Conservation (phyloP, 1,140 invertebrate species). For the Drosophila hydei region DNA sequence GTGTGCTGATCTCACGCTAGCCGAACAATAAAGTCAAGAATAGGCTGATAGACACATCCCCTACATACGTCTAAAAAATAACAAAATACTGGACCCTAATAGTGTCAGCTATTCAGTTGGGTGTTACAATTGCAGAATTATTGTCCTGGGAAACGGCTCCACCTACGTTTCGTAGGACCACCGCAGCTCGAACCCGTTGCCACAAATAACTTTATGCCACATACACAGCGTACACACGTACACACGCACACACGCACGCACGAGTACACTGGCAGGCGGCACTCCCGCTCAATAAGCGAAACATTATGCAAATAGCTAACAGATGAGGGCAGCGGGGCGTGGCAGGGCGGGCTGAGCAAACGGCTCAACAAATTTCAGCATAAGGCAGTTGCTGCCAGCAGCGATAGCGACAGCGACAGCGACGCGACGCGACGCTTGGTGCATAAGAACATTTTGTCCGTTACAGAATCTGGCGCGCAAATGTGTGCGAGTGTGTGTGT, state of each 20-base stretch:
- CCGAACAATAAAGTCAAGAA: constrained; percentile 74
- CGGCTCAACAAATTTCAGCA: constrained; percentile 49
- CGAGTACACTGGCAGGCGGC: neutral
- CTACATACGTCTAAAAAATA: constrained; percentile 16
- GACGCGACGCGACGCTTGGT: constrained; percentile 43
- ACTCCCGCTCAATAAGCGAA: constrained; percentile 48
- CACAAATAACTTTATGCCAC: constrained; percentile 4
- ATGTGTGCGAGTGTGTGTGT: constrained; percentile 30
- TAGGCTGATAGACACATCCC: constrained; percentile 49
- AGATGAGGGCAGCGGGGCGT: neutral
- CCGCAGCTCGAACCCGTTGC: constrained; percentile 8
- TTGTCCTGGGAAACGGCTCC: constrained; percentile 77
- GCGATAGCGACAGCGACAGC: constrained; percentile 13
- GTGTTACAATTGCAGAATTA: constrained; percentile 81
- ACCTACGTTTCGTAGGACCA: constrained; percentile 74
- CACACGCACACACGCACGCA: neutral
- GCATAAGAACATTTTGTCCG: constrained; percentile 79
- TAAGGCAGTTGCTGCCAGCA: constrained; percentile 22
- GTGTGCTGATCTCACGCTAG: constrained; percentile 80
- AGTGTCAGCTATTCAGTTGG: constrained; percentile 21
- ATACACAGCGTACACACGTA: neutral
- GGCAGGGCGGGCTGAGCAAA: constrained; percentile 7
- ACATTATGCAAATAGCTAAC: constrained; percentile 44
- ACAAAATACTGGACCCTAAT: neutral
- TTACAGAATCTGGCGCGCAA: constrained; percentile 77